Base-by-base conservation (phyloP, 2,797 vertebrate genomes). In the Girardinus metallicus region DNA sequence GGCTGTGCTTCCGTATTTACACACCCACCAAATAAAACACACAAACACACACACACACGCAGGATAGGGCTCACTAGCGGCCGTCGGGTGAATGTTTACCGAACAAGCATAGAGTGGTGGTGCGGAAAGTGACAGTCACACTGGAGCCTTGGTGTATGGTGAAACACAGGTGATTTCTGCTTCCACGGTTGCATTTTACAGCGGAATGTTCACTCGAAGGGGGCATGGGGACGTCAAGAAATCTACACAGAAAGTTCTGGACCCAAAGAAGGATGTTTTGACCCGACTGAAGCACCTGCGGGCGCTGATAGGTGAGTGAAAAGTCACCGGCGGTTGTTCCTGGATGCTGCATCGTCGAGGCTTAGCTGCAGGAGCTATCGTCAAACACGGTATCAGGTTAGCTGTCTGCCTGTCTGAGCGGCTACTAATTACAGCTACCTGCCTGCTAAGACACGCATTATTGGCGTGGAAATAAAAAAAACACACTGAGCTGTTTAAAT, bases 221-320 rank as follows among this genome's bases (percentile, higher is more conserved):
- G 96, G 96, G 85, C 97, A 99, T 95, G 98, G 98, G 88, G 98
- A 99, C 90, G 97, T 98, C 96, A 98, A 97, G 97, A 99, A 99
- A 97, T 99, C 98, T 95, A 97, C 97, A 93, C 98, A 99, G 97
- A 99, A 99, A 96, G 98, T 98, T 97, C 96, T 99, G 96, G 98
- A 99, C 96, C 97, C 97, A 92, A 99, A 97, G 96, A 98, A 99
- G 96, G 98, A 99, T 93, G 97, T 97, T 5, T 93, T 98, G 85
- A 98, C 98, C 84, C 97, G 98, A 53, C 94, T 99, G 86, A 99
- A 98, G 93, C 98, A 99, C 96, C 98, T 99, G 86, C 96, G 98
- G 66, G 96, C 97, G 23, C 94, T 99, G 92, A 93, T 98, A 94
- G 98, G 98, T 99, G 96, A 98, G 96, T 92, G 87, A 85, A 91